Evolutionary conservation across 1,140 invertebrate species (phyloP).

Genomic region (Helicorthomorpha holstii): DNA sequence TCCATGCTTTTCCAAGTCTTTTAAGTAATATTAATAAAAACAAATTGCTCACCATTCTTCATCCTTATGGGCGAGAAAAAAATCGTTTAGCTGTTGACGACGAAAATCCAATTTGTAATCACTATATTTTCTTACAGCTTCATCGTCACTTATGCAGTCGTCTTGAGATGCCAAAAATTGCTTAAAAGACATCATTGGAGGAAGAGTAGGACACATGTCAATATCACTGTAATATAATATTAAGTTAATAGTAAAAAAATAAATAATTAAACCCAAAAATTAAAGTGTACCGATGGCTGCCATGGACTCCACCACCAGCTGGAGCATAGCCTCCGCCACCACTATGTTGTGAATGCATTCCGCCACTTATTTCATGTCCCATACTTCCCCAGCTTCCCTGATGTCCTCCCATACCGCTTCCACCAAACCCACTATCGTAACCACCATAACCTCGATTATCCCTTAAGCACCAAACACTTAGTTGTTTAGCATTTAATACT

Average conservation of each 20-base stretch:
- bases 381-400: slow-evolving; percentile 10
- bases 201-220: slow-evolving; percentile 37
- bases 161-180: slow-evolving; percentile 90
- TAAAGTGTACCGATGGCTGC: slow-evolving; percentile 2
- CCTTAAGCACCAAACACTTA: slow-evolving; percentile 12
- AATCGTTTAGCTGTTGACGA: slow-evolving; percentile 91
- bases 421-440: slow-evolving; percentile 17
- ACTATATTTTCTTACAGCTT: slow-evolving; percentile 92
- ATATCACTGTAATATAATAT: slow-evolving; percentile 8
- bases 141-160: slow-evolving; percentile 91
- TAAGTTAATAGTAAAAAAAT: neutral
- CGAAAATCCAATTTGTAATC: slow-evolving; percentile 97
- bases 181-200: slow-evolving; percentile 94
- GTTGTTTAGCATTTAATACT: neutral
- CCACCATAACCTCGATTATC: slow-evolving; percentile 16
- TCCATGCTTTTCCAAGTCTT: too few species aligned
- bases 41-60: slow-evolving; percentile 86
- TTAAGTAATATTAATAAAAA: too few species aligned
- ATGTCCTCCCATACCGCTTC: slow-evolving; percentile 5
- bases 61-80: slow-evolving; percentile 97
- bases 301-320: slow-evolving; percentile 22
- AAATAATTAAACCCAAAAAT: neutral
- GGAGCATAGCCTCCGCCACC: slow-evolving; percentile 21
- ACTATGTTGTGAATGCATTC: slow-evolving; percentile 3
- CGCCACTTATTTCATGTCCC: slow-evolving; percentile 1